Base-by-base conservation (phyloP, 1,140 invertebrate species). In the Apocrypta bakeri region DNA sequence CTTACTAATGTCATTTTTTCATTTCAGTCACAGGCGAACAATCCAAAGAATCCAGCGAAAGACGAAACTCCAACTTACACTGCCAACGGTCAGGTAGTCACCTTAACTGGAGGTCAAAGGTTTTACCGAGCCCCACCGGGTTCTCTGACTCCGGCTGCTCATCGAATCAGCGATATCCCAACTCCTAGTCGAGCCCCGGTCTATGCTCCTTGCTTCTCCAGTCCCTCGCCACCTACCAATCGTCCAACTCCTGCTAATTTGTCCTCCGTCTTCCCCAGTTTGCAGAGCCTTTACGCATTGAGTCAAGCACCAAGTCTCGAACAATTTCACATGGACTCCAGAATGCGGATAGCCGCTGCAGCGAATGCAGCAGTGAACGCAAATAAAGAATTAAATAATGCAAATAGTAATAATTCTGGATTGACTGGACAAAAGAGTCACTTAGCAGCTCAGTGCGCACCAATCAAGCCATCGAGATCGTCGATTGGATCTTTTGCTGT, bases 71-170 rank as follows among this genome's bases (percentile, higher is more conserved):
- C 84, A 14, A 68, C 64, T 12, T 75, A 85, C 9, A 29, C 82
- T 2, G 86, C 87, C n/a, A 88, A 87, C 40, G 87, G 88, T 2
- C 89, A 90, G 73, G 75, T 91, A 0, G 89, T 91, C 0, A 91
- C 90, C 0, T 40, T 90, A 0, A 82, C 85, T 6, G 83, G 87
- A 0, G 89, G 89, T 1, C 90, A 91, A 7, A 86, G 85, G 17
- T 91, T 88, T 12, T 91, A 91, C 24, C 83, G 90, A 21, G 88
- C 89, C 1, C 87, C 90, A 0, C 90, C 90, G 0, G 90, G 90
- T 3, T 91, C 89, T 0, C 69, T 90, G 6, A 91, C 90, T 4
- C 90, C 90, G 0, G 89, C 90, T 0, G 89, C 85, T 7, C 88
- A 90, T 75, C 86, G 89, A 2, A 86, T 89, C 0, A 75, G 33